Base-by-base conservation (phyloP, 2,888 invertebrate genomes). In the Diloba caeruleocephala region DNA sequence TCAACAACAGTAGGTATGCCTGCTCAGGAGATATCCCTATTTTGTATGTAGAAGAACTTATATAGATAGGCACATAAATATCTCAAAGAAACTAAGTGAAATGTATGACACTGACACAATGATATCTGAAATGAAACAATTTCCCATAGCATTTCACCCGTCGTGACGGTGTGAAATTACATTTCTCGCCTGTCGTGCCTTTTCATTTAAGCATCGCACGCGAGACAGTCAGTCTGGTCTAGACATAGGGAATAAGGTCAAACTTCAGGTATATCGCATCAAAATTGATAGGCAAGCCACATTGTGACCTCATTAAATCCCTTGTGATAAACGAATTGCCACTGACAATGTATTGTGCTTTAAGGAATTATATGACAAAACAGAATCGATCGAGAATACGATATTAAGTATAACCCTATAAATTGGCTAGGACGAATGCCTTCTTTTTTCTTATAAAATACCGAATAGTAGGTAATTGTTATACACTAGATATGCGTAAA, bases 91-190 rank as follows among this genome's bases (percentile, higher is more conserved):
- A 46, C 54, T 43, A 45, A 54, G 53, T 45, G 46, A 59, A 64
- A 73, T 46, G 62, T 73, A 34, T 70, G 71, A 54, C 55, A 52
- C 42, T n/a, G n/a, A 49, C 48, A 56, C 53, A 61, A 60, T 70
- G 46, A 42, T 51, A 54, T 54, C 41, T 51, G 3, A 48, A 62
- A 71, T 59, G 56, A 71, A 71, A 68, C 54, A 65, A 62, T 74
- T 72, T 64, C 64, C 62, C 73, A 75, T 63, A 51, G 54, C 60
- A 63, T 74, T 73, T 70, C 57, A 60, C 61, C 49, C 52, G 55
- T 61, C 60, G 66, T 67, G 70, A 55, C 59, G 64, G 60, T 70
- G 60, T 70, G 60, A 67, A 75, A 76, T 76, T 70, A 65, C 51
- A 59, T 57, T 72, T 65, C 61, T 65, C 56, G 56, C 29, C 36